Percentiles rank a stretch among this genome's conserved stretches.
phyloP scores from a whole-genome alignment of 1,140 invertebrate species.

The Amyelois transitella region DNA sequence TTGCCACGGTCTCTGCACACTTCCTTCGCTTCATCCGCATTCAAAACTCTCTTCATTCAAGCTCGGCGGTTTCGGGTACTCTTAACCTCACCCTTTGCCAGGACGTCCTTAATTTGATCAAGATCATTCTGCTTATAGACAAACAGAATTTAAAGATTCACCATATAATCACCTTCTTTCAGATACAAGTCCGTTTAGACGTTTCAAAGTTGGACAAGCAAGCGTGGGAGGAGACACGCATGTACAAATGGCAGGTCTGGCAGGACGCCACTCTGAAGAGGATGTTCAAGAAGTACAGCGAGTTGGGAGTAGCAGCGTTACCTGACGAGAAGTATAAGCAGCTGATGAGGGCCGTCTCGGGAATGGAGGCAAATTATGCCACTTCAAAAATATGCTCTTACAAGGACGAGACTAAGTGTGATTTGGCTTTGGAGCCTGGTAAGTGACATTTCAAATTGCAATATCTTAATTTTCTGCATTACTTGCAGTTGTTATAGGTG shows the following conservation, averaged over 20 bases:
- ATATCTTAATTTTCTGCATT: too few species aligned
- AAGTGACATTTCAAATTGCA: too few species aligned
- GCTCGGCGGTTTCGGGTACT: too few species aligned
- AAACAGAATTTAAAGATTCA: background rate
- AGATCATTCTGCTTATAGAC: background rate
- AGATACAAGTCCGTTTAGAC: constrained; percentile 65
- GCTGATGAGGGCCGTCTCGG: constrained; percentile 78
- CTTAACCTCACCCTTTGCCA: too few species aligned
- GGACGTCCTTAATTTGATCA: too few species aligned
- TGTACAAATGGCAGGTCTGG: constrained; percentile 79
- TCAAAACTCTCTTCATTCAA: too few species aligned
- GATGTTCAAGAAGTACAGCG: constrained; percentile 79
- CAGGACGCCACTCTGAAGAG: constrained; percentile 77
- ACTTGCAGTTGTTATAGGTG: too few species aligned
- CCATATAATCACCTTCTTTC: constrained; percentile 15
- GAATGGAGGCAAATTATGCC: constrained; percentile 87
- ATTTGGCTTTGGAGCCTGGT: constrained; percentile 85
- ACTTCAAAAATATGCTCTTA: constrained; percentile 87
- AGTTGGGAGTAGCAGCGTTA: constrained; percentile 82
- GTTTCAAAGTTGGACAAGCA: constrained; percentile 66
- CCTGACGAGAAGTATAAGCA: constrained; percentile 79
- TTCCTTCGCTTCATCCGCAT: too few species aligned
- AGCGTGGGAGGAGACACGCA: constrained; percentile 76
- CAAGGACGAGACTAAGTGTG: constrained; percentile 79
- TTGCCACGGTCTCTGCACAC: too few species aligned